A percentile compares a stretch with the other conserved stretches of the same genome.
Evolutionary conservation across 1,140 invertebrate species (phyloP).

Genomic region (Myzus persicae): DNA sequence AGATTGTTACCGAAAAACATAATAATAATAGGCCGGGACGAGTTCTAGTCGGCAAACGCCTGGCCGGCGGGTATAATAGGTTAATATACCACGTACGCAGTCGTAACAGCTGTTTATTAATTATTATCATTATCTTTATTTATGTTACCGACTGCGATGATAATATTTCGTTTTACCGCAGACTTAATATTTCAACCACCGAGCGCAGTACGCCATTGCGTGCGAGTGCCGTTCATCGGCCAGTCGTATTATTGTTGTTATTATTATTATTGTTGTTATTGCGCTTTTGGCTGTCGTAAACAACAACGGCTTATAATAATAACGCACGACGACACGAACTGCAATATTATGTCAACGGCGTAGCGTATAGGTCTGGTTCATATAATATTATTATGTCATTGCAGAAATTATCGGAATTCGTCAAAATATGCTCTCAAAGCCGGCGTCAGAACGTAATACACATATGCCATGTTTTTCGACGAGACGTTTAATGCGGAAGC

Average conservation of each 20-base stretch:
- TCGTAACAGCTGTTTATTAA: not conserved
- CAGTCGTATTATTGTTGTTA: not conserved
- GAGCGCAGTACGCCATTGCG: not conserved
- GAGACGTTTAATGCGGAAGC: not conserved
- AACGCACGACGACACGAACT: not conserved
- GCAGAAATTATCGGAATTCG: not conserved
- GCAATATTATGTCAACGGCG: not conserved
- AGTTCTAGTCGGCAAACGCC: not conserved
- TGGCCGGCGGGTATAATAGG: not conserved
- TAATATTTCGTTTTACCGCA: not conserved
- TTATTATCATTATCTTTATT: not conserved
- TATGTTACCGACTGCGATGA: not conserved
- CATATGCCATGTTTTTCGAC: not conserved
- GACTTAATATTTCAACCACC: not conserved
- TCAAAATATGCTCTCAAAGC: not conserved
- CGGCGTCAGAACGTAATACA: not conserved
- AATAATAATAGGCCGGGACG: not conserved
- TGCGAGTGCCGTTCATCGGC: not conserved
- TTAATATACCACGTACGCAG: not conserved
- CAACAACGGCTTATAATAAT: not conserved
- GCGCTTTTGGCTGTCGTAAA: not conserved
- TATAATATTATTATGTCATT: not conserved
- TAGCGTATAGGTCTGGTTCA: not conserved
- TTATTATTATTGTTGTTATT: not conserved
- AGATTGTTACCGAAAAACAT: not conserved